Conservation (phyloP, 2,888 invertebrate species). For the Ecliptopera silaceata region DNA sequence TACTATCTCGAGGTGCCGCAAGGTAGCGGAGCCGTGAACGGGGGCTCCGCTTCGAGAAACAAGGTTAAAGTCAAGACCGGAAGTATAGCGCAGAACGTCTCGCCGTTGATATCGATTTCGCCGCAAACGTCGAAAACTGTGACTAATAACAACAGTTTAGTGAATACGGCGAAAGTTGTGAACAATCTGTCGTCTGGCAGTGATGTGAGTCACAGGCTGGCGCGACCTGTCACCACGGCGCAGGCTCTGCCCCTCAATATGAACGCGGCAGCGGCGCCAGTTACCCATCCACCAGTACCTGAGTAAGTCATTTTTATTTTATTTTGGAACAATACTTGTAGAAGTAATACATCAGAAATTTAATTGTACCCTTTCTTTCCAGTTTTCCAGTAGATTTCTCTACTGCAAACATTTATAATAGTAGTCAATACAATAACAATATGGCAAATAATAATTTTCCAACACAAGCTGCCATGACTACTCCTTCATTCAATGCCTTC, state of each 20-base stretch:
- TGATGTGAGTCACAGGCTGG: conserved; percentile 62
- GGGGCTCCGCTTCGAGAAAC: conserved; percentile 57
- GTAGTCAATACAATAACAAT: conserved; percentile 75
- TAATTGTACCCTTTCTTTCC: conserved; percentile 43
- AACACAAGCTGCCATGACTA: conserved; percentile 69
- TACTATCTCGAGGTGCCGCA: conserved; percentile 75
- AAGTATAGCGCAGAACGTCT: conserved; percentile 49
- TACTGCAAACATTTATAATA: conserved; percentile 87
- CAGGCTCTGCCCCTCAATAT: conserved; percentile 53
- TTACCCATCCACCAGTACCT: conserved; percentile 58
- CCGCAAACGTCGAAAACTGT: conserved; percentile 56
- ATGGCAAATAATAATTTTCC: conserved; percentile 64
- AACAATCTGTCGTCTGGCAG: conserved; percentile 55
- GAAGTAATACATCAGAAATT: background rate
- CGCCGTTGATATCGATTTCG: conserved; percentile 71
- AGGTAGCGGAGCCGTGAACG: conserved; percentile 57
- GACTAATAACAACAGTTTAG: conserved; percentile 56
- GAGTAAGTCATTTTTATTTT: conserved; percentile 57
- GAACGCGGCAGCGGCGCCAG: conserved; percentile 39
- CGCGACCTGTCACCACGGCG: conserved; percentile 63
- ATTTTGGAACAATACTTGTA: background rate
- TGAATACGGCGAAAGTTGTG: conserved; percentile 60
- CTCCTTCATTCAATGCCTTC: conserved; percentile 61
- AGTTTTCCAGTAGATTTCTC: conserved; percentile 89
- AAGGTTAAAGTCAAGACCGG: conserved; percentile 64